Evolutionary conservation across 2,797 vertebrate genomes (phyloP).

Genomic region (Bovichtus diacanthus): DNA sequence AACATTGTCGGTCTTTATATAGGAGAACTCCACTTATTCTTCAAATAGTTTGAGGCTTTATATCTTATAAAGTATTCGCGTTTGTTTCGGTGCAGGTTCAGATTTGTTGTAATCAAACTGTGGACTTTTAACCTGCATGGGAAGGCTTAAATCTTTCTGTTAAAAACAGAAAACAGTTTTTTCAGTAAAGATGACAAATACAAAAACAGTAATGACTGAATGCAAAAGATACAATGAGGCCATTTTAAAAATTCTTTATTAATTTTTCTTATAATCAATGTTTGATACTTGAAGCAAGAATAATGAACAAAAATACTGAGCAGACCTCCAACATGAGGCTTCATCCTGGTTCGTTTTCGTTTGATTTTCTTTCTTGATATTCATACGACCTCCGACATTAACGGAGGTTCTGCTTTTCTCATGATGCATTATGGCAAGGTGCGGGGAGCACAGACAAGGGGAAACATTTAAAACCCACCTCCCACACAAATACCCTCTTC

Average conservation of each 20-base stretch:
- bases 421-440: constrained; percentile 75
- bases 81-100: not conserved
- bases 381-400: constrained; percentile 50
- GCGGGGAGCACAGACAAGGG: constrained; percentile 74
- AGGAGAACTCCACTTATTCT: not conserved
- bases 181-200: not conserved
- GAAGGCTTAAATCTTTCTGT: not conserved
- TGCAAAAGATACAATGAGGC: not conserved
- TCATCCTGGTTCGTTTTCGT: constrained; percentile 56
- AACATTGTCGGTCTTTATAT: not conserved
- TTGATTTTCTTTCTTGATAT: constrained; percentile 60
- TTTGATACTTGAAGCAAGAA: constrained; percentile 85
- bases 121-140: not conserved
- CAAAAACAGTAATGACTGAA: not conserved
- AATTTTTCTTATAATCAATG: constrained; percentile 84
- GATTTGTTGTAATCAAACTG: not conserved
- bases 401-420: constrained; percentile 62
- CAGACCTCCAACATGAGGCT: constrained; percentile 71
- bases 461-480: constrained; percentile 78
- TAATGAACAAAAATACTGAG: constrained; percentile 79
- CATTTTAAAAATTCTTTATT: constrained; percentile 85
- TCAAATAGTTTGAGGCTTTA: not conserved
- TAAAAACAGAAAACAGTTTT: too few relatives aligned
- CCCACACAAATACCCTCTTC: constrained; percentile 76
- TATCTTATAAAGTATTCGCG: not conserved